Conservation (phyloP, 2,888 invertebrate genomes). For the Lasioglossum oenotherae region DNA sequence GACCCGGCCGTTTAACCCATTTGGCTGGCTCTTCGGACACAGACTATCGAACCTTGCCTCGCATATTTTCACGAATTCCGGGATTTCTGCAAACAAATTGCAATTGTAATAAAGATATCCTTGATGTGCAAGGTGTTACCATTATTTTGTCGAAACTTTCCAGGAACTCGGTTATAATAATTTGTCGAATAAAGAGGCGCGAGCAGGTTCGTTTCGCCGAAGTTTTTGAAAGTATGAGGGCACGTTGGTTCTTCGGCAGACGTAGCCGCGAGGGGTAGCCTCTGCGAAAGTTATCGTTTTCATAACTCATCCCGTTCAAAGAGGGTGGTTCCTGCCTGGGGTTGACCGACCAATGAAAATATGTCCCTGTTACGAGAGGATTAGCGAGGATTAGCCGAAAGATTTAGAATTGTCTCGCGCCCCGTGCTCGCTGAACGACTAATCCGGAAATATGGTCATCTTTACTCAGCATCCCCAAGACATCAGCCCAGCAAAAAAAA, state of each 20-base stretch:
- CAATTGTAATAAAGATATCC: neutral
- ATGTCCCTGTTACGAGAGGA: slow-evolving; percentile 80
- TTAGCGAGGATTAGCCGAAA: slow-evolving; percentile 77
- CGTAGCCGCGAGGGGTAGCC: slow-evolving; percentile 45
- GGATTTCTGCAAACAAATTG: neutral
- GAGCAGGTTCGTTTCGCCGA: neutral
- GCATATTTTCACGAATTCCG: neutral
- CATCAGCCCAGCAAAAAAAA: neutral
- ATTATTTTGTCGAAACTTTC: too few relatives aligned
- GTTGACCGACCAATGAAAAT: slow-evolving; percentile 75
- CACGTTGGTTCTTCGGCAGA: slow-evolving; percentile 48
- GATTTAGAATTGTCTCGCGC: slow-evolving; percentile 78
- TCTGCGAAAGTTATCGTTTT: slow-evolving; percentile 76
- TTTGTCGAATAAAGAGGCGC: neutral
- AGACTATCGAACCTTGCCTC: neutral
- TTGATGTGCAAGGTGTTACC: neutral
- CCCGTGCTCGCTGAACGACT: slow-evolving; percentile 70
- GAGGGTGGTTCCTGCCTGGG: slow-evolving; percentile 53
- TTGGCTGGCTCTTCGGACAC: neutral
- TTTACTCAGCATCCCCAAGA: slow-evolving; percentile 53
- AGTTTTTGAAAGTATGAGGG: slow-evolving; percentile 68
- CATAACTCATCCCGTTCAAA: slow-evolving; percentile 73
- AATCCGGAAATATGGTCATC: slow-evolving; percentile 75
- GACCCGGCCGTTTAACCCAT: slow-evolving; percentile 34
- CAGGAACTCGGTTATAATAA: neutral